Base-by-base conservation (phyloP, 2,888 invertebrate genomes). In the Druceiella hillmani region DNA sequence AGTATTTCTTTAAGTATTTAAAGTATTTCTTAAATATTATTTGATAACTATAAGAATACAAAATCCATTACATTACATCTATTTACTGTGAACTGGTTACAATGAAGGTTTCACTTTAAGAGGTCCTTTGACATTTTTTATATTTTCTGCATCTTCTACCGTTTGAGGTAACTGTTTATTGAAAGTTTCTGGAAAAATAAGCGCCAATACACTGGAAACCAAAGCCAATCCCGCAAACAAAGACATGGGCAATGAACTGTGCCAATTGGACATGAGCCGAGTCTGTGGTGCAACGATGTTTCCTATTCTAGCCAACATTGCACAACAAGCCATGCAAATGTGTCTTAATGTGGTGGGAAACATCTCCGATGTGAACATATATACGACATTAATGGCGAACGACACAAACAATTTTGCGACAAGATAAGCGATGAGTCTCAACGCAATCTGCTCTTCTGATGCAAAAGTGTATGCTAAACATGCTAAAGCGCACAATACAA, bases 381-480 rank as follows among this genome's bases (percentile, higher is more conserved):
- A 27, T 5, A 27, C 15, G 11, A 27, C 15, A 15, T 15, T 27
- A 27, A 14, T 14, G 4, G 27, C 12, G 3, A 27, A 12, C 3
- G 27, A 14, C 3, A 27, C 15, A 5, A 27, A 15, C 5, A 27
- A 15, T 15, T 27, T 27, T 6, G 27, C 27, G 3, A 15, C 27
- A 5, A 27, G 27, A 15, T 14, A 27, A 4, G 27, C 12, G 4
- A 27, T 6, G 4, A 27, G 27, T 3, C 10, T 11, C 4, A 11
- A 3, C 3, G 15, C 10, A 11, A n/a, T n/a, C n/a, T n/a, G n/a
- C n/a, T n/a, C n/a, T n/a, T n/a, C n/a, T n/a, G n/a, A n/a, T n/a
- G 12, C 77, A 41, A 76, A 76, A 3, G 74, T 31, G 2, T 78
- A 32, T 55, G 75, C 72, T n/a, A n/a, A n/a, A n/a, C n/a, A n/a